Conservation (phyloP, 1,140 invertebrate genomes). For the Hesperophylax magnus region DNA sequence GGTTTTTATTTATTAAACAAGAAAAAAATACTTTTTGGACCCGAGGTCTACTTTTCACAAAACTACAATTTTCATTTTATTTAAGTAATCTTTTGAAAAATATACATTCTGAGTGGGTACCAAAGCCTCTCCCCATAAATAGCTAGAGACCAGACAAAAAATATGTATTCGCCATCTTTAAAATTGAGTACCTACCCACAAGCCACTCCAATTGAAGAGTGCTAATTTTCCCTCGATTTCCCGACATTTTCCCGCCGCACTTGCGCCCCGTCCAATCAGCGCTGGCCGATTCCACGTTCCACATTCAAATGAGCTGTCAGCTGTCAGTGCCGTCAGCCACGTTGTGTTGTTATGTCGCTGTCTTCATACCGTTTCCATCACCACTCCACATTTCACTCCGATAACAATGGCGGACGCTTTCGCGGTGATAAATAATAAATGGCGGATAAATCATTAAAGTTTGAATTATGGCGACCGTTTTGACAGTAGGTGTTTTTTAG, state of each 20-base stretch:
- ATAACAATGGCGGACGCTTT: conserved; percentile 10
- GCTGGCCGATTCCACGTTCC: conserved; percentile 3
- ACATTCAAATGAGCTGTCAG: conserved; percentile 28
- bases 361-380: conserved; percentile 6
- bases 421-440: not conserved
- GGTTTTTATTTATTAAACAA: too few relatives aligned
- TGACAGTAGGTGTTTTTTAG: too few relatives aligned
- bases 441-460: not conserved
- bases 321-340: conserved; percentile 1
- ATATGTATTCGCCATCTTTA: not conserved
- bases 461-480: too few relatives aligned
- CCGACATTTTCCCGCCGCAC: conserved; percentile 6
- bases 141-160: too few relatives aligned
- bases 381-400: conserved; percentile 16
- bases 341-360: conserved; percentile 2
- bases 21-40: too few relatives aligned
- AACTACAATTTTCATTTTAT: too few relatives aligned
- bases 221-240: conserved; percentile 23
- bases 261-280: conserved; percentile 19
- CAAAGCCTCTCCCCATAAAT: too few relatives aligned
- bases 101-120: too few relatives aligned
- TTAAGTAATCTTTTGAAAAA: too few relatives aligned
- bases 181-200: not conserved
- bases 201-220: conserved; percentile 11
- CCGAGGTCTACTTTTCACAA: too few relatives aligned